These are phyloP conservation scores for Dasypolia templi DNA, from an alignment of 2,888 invertebrate species.

Conservation along the genomic window DNA sequence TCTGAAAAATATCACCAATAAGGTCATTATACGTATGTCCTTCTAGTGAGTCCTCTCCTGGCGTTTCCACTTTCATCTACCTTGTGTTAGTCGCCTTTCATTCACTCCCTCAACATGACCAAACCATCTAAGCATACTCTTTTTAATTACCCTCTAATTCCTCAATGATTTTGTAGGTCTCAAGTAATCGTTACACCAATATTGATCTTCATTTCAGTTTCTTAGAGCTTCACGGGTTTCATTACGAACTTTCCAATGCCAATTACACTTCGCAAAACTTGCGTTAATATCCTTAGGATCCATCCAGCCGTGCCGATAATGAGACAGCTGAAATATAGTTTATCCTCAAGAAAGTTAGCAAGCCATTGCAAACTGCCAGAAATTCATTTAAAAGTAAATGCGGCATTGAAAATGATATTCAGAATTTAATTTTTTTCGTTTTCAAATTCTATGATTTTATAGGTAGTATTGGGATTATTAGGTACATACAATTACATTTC, in stretches of 20 bases:
- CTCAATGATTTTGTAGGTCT: background rate
- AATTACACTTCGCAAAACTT: slow-evolving; percentile 41
- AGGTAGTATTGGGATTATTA: no score
- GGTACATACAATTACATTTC: no score
- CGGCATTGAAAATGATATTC: background rate
- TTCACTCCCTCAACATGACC: no score
- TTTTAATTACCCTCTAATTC: no score
- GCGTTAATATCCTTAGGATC: slow-evolving; percentile 1
- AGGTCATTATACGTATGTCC: no score
- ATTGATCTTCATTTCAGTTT: slow-evolving; percentile 4
- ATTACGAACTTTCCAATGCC: slow-evolving; percentile 25
- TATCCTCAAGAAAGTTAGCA: slow-evolving; percentile 1
- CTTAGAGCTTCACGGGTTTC: slow-evolving; percentile 11
- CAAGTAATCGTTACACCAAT: background rate
- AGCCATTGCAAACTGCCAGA: slow-evolving; percentile 16
- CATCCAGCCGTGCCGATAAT: slow-evolving; percentile 23
- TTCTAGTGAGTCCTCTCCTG: no score
- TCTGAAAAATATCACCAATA: no score
- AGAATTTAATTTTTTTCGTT: slow-evolving; percentile 1
- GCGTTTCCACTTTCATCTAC: no score
- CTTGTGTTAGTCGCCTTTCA: no score
- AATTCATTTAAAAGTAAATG: slow-evolving; percentile 12
- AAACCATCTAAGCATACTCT: no score
- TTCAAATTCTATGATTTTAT: background rate
- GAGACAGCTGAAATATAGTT: slow-evolving; percentile 27